Percentiles rank a stretch among this genome's conserved stretches.
These are phyloP conservation scores for Oreotrochilus melanogaster DNA, from an alignment of 2,113 vertebrate genomes.

Conservation along the genomic window DNA sequence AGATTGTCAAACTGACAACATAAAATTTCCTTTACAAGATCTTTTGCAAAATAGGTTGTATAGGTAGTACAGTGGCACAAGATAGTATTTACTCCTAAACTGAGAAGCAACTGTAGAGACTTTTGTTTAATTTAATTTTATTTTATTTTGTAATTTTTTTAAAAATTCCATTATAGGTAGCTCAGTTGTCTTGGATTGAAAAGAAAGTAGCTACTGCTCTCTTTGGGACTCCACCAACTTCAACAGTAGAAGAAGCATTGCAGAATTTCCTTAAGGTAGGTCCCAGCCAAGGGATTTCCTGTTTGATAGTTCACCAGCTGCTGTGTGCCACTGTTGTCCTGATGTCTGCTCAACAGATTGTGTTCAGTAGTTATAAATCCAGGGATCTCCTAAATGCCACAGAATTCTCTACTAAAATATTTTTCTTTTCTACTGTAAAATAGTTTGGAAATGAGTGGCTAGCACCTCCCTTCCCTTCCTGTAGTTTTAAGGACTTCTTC, in stretches of 20 bases:
- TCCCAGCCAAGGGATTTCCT: background rate
- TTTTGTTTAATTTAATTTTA: background rate
- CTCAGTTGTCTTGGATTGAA: constrained; percentile 94
- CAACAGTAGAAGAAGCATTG: constrained; percentile 89
- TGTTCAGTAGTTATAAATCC: background rate
- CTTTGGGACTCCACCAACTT: constrained; percentile 90
- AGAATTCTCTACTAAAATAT: background rate
- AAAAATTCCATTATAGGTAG: constrained; percentile 78
- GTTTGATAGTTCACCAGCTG: background rate
- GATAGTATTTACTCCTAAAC: background rate
- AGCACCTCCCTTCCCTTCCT: background rate
- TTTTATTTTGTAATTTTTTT: background rate
- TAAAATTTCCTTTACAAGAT: background rate
- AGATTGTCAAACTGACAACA: background rate
- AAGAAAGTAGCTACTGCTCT: constrained; percentile 92
- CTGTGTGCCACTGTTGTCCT: background rate
- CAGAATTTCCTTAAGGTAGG: constrained; percentile 91
- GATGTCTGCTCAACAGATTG: background rate
- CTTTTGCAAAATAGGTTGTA: background rate
- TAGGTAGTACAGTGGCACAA: background rate
- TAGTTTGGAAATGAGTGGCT: background rate
- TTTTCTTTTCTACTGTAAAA: background rate
- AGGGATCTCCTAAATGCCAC: background rate
- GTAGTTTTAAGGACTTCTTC: background rate
- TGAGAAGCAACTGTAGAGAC: background rate